Conservation (phyloP, 2,888 invertebrate genomes). For the Therioaphis trifolii region DNA sequence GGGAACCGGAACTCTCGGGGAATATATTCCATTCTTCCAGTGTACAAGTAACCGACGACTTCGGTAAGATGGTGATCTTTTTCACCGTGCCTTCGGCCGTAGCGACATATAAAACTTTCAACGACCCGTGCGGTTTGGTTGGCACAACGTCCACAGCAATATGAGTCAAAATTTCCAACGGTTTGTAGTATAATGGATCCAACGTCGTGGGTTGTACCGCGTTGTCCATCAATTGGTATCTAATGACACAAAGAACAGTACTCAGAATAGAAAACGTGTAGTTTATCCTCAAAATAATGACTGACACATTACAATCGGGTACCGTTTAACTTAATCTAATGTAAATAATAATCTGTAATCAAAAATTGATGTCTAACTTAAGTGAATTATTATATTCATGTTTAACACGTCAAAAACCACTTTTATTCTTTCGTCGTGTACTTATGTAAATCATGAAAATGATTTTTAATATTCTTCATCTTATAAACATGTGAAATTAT, state of each 20-base stretch:
- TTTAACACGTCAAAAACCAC: neutral
- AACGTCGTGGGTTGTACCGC: slow-evolving; percentile 81
- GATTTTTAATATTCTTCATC: neutral
- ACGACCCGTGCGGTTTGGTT: slow-evolving; percentile 77
- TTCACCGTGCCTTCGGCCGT: slow-evolving; percentile 81
- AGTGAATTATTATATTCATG: slow-evolving; percentile 1
- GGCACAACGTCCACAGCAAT: slow-evolving; percentile 85
- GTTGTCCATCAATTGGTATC: slow-evolving; percentile 89
- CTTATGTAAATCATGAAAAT: neutral
- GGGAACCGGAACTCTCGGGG: slow-evolving; percentile 70
- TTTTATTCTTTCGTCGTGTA: slow-evolving; percentile 8
- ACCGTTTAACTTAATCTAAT: neutral
- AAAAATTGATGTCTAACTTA: neutral
- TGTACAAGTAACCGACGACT: slow-evolving; percentile 80
- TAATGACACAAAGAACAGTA: slow-evolving; percentile 63
- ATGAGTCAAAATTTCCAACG: slow-evolving; percentile 78
- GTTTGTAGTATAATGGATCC: slow-evolving; percentile 78
- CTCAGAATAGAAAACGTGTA: neutral
- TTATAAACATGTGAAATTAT: neutral
- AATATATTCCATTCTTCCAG: slow-evolving; percentile 86
- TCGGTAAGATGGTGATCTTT: slow-evolving; percentile 82
- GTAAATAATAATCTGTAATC: slow-evolving; percentile 5
- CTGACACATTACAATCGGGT: neutral
- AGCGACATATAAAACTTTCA: slow-evolving; percentile 85
- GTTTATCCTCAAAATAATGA: slow-evolving; percentile 8